phyloP scores from a whole-genome alignment of 2,113 vertebrate genomes.

The Genyomyrus donnyi region DNA sequence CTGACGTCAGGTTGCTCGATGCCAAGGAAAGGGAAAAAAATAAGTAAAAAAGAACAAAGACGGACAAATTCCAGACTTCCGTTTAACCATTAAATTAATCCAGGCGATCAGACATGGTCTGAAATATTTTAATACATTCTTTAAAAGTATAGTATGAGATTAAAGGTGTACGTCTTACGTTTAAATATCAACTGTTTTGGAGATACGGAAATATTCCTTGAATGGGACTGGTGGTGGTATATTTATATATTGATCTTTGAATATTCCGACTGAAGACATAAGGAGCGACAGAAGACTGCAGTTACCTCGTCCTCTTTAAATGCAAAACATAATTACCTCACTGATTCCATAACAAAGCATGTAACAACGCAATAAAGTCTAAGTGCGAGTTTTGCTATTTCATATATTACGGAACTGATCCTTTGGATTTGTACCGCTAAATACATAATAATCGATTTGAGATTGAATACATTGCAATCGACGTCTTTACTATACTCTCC shows the following conservation, averaged over 20 bases:
- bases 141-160: not conserved
- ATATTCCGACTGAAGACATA: not conserved
- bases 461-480: not conserved
- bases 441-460: not conserved
- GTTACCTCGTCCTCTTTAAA: not conserved
- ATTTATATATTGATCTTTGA: not conserved
- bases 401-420: not conserved
- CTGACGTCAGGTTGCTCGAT: conserved; percentile 15
- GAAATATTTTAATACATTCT: not conserved
- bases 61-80: not conserved
- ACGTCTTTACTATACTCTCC: not conserved
- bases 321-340: not conserved
- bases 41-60: not conserved
- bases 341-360: not conserved
- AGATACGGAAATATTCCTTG: not conserved
- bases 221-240: not conserved
- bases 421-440: not conserved
- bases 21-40: not conserved
- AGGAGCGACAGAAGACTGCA: not conserved
- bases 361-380: not conserved
- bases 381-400: not conserved
- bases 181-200: not conserved
- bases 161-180: not conserved
- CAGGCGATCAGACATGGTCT: not conserved
- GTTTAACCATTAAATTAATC: not conserved